A percentile compares a stretch with the other conserved stretches of the same genome.
Conservation (phyloP, 2,888 invertebrate genomes). For the Bombyx huttoni region DNA sequence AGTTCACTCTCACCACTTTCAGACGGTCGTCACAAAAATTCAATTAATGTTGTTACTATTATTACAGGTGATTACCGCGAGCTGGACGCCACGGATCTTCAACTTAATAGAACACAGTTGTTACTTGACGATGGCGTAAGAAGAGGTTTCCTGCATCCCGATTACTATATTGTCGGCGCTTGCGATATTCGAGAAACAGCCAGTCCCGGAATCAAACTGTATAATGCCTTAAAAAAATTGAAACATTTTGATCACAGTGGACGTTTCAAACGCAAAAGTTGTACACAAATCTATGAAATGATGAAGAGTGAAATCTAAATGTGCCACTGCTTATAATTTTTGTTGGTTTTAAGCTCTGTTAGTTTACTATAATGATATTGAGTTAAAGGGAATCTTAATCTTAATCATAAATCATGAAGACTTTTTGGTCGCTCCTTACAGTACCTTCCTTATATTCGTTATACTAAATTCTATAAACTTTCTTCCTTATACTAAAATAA, state of each 20-base stretch:
- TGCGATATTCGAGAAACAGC: background rate
- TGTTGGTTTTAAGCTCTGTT: too few relatives aligned
- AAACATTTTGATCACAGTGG: background rate
- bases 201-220: background rate
- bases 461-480: too few relatives aligned
- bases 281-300: background rate
- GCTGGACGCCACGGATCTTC: background rate
- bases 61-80: background rate
- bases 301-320: background rate
- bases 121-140: conserved; percentile 5
- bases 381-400: too few relatives aligned
- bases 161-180: conserved; percentile 7
- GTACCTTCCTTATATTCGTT: too few relatives aligned
- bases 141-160: conserved; percentile 5
- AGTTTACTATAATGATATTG: too few relatives aligned
- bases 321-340: background rate
- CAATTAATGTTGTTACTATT: background rate
- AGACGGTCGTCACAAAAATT: too few relatives aligned
- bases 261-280: background rate
- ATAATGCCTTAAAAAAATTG: background rate
- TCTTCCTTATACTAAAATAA: too few relatives aligned
- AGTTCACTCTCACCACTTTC: too few relatives aligned
- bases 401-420: too few relatives aligned
- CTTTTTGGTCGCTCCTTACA: too few relatives aligned
- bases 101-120: background rate